phyloP scores from a whole-genome alignment of 2,797 vertebrate genomes.

The Picus viridis region DNA sequence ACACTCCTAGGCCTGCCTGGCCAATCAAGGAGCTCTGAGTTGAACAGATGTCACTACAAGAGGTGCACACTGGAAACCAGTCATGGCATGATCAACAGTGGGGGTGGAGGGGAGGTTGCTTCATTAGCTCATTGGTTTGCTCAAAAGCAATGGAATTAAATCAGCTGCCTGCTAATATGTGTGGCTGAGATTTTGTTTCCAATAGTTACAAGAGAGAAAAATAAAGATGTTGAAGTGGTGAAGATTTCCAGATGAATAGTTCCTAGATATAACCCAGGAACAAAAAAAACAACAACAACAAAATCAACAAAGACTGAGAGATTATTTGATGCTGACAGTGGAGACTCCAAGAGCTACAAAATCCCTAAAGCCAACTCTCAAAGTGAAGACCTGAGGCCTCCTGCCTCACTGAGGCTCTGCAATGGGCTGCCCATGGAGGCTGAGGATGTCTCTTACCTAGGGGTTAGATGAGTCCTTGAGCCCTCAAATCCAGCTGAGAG shows the following conservation, averaged over 20 bases:
- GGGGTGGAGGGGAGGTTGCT: background rate
- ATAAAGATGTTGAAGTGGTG: background rate
- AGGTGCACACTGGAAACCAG: background rate
- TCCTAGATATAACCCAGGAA: background rate
- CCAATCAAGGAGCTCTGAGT: background rate
- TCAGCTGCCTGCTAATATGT: background rate
- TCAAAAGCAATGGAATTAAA: constrained; percentile 5
- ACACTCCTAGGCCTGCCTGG: background rate
- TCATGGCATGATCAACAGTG: background rate
- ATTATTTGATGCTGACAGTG: background rate
- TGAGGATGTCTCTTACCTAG: no score
- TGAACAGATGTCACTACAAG: background rate
- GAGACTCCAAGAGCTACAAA: background rate
- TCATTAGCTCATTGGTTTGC: constrained; percentile 30
- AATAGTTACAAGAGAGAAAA: constrained; percentile 17
- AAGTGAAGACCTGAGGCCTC: background rate
- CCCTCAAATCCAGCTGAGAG: no score
- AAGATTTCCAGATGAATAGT: background rate
- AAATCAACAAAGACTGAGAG: background rate
- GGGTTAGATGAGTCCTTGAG: no score
- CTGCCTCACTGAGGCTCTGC: no score
- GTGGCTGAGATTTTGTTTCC: background rate
- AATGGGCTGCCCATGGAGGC: no score
- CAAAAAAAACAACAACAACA: background rate
- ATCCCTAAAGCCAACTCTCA: background rate